Evolutionary conservation across 2,797 vertebrate species (phyloP).

Genomic region (Salarias fasciatus): DNA sequence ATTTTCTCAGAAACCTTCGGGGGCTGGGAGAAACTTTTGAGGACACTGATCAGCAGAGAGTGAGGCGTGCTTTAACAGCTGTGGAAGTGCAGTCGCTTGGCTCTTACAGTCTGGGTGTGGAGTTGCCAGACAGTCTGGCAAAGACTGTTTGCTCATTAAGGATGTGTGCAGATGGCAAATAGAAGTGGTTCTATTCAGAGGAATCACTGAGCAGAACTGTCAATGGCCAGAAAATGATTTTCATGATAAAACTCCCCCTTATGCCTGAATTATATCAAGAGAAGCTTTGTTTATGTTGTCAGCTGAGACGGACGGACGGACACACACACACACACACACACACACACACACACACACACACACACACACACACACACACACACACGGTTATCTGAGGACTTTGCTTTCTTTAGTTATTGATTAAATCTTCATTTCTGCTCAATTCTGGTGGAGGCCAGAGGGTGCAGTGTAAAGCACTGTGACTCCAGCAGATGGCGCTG

Average conservation of each 20-base stretch:
- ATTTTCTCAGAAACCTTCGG: conserved; percentile 1
- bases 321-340: no score
- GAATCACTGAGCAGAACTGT: conserved; percentile 25
- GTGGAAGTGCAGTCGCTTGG: conserved; percentile 28
- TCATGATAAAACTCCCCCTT: conserved; percentile 6
- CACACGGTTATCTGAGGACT: conserved; percentile 26
- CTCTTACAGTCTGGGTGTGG: conserved; percentile 5
- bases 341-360: no score
- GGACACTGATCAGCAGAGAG: conserved; percentile 18
- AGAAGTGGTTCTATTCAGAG: conserved; percentile 31
- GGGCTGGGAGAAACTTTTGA: neutral
- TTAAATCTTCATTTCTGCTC: conserved; percentile 13
- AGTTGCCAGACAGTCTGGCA: conserved; percentile 2
- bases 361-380: no score
- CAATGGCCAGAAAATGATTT: conserved; percentile 12
- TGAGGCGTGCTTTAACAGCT: conserved; percentile 8
- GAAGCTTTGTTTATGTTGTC: conserved; percentile 7
- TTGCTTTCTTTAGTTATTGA: conserved; percentile 18
- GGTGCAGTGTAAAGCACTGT: conserved; percentile 4
- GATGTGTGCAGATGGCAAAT: conserved; percentile 31
- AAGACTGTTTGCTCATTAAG: conserved; percentile 20
- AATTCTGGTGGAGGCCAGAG: neutral
- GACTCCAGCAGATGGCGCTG: conserved; percentile 74
- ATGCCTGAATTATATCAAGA: neutral
- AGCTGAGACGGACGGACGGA: no score